Conservation (phyloP, 2,113 vertebrate genomes). For the Semnopithecus entellus region DNA sequence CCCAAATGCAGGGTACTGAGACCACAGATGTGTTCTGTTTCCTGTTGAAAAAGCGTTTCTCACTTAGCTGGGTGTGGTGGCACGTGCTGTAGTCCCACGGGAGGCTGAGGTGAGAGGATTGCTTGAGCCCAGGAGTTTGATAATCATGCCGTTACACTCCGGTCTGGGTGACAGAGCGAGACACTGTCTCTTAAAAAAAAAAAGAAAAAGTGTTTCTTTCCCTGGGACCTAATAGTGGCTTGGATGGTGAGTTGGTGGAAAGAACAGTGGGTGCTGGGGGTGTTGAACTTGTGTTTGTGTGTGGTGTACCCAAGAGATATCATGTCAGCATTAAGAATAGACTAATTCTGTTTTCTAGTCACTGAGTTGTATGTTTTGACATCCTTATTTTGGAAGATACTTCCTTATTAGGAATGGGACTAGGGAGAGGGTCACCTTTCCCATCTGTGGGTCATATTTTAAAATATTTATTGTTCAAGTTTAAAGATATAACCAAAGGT, state of each 20-base stretch:
- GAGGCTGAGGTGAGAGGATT: background rate
- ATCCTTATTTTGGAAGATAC: constrained; percentile 12
- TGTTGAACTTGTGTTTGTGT: constrained; percentile 2
- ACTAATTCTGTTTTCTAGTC: background rate
- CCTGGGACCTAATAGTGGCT: background rate
- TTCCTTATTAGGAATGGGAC: background rate
- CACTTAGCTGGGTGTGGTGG: background rate
- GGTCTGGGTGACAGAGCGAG: background rate
- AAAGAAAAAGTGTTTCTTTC: constrained; percentile 11
- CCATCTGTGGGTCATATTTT: constrained; percentile 34
- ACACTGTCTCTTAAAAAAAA: background rate
- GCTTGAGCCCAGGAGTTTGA: background rate
- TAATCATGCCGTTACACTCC: background rate
- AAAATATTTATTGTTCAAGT: constrained; percentile 8
- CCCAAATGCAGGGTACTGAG: background rate
- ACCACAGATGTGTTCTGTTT: constrained; percentile 49
- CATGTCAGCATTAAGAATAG: background rate
- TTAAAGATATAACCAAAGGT: background rate
- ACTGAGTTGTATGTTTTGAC: background rate
- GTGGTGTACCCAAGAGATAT: background rate
- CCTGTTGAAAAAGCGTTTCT: constrained; percentile 38
- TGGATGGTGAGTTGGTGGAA: constrained; percentile 41
- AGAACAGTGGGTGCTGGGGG: background rate
- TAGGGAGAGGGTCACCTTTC: background rate
- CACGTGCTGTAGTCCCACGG: too few species aligned